A percentile compares a stretch with the other conserved stretches of the same genome.
Evolutionary conservation across 1,140 invertebrate genomes (phyloP).

Genomic region (Trachymyrmex cornetzi): DNA sequence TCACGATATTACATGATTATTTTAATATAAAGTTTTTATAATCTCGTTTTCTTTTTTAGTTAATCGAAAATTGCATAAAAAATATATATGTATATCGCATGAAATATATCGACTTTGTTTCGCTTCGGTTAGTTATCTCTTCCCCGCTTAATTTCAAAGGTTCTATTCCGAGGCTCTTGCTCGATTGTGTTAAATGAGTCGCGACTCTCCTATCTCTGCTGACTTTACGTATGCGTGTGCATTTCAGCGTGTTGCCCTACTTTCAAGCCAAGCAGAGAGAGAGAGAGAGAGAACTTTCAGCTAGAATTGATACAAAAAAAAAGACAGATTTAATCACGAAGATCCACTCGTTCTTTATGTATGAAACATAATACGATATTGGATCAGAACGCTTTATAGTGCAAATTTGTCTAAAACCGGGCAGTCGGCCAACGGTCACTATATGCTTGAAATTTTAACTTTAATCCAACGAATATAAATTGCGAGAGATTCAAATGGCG

Average conservation of each 20-base stretch:
- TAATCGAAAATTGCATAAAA: neutral
- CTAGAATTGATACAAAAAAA: constrained; percentile 15
- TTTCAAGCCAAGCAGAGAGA: constrained; percentile 37
- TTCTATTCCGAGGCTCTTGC: neutral
- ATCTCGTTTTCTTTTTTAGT: neutral
- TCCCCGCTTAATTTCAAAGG: neutral
- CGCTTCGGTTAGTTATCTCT: neutral
- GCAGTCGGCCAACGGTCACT: constrained; percentile 30
- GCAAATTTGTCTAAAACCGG: constrained; percentile 58
- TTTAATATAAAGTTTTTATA: neutral
- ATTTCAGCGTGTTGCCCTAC: constrained; percentile 17
- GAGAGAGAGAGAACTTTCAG: constrained; percentile 41
- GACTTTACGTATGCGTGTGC: constrained; percentile 15
- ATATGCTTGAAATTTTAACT: constrained; percentile 46
- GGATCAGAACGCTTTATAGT: constrained; percentile 56
- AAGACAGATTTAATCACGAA: constrained; percentile 51
- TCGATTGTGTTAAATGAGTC: constrained; percentile 30
- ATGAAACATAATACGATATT: constrained; percentile 62
- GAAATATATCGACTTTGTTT: neutral
- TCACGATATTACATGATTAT: neutral
- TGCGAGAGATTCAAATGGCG: constrained; percentile 41
- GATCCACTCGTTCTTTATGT: constrained; percentile 58
- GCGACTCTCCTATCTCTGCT: neutral
- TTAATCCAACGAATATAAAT: constrained; percentile 55
- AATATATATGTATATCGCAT: neutral